phyloP scores from a whole-genome alignment of 2,888 invertebrate genomes.

The Brachyptera putata region DNA sequence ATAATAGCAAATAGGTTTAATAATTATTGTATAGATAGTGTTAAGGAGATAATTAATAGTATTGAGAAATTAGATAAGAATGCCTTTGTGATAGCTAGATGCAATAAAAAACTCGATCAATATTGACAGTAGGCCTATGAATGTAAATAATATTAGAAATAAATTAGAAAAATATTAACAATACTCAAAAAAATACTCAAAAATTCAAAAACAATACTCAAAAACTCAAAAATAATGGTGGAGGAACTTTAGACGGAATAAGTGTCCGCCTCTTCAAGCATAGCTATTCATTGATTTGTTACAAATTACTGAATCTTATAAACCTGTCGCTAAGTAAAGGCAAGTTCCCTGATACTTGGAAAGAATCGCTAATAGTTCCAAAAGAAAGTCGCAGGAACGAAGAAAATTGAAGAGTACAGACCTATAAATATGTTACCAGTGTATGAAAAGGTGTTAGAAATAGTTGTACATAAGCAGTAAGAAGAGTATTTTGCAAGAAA shows the following conservation, averaged over 20 bases:
- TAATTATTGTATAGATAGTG: background rate
- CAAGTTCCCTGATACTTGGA: background rate
- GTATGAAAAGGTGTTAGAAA: conserved; percentile 31
- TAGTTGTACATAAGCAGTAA: conserved; percentile 26
- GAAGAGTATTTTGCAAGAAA: conserved; percentile 26
- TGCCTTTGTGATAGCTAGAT: background rate
- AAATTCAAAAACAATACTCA: background rate
- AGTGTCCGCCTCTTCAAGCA: background rate
- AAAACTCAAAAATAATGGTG: background rate
- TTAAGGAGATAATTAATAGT: background rate
- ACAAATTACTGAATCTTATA: background rate
- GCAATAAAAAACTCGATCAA: background rate
- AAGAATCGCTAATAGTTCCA: background rate
- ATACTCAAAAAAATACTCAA: background rate
- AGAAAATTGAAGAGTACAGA: conserved; percentile 25
- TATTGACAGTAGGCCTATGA: background rate
- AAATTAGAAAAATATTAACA: background rate
- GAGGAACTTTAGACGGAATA: background rate
- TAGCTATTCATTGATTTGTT: background rate
- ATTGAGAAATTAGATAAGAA: background rate
- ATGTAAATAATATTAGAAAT: background rate
- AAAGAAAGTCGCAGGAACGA: background rate
- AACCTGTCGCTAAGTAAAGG: background rate
- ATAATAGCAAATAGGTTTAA: background rate
- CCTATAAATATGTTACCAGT: conserved; percentile 32